These are phyloP conservation scores for Malurus cyaneus DNA, from an alignment of 2,113 vertebrate species.

Conservation along the genomic window DNA sequence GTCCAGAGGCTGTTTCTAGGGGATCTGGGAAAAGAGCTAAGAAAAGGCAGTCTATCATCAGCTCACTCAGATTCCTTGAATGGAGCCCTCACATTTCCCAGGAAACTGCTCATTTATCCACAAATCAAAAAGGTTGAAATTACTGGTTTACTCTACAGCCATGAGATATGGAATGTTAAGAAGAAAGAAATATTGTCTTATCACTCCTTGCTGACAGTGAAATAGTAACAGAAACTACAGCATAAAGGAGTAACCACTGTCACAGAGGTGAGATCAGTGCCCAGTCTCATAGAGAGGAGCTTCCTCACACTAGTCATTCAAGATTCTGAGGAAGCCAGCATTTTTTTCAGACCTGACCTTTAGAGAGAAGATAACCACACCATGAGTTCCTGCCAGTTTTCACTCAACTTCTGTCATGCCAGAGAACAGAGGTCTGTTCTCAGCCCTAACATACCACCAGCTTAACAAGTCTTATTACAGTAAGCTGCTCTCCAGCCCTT, in stretches of 20 bases:
- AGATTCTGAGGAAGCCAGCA: background rate
- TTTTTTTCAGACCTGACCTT: background rate
- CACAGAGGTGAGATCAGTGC: background rate
- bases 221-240: background rate
- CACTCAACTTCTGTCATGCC: background rate
- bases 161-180: background rate
- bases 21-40: background rate
- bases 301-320: background rate
- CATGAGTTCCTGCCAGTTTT: background rate
- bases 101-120: background rate
- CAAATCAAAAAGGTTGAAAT: background rate
- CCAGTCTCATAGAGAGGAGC: background rate
- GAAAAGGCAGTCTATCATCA: background rate
- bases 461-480: background rate
- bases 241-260: background rate
- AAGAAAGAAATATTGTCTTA: background rate
- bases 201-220: background rate
- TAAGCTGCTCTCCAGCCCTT: background rate
- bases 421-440: background rate
- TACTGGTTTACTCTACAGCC: background rate
- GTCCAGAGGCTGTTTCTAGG: background rate
- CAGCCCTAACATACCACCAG: accelerated
- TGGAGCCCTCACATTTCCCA: background rate
- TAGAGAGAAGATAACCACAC: background rate
- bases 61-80: background rate